Conservation (phyloP, 1,140 invertebrate species). For the Brachionus sp. region DNA sequence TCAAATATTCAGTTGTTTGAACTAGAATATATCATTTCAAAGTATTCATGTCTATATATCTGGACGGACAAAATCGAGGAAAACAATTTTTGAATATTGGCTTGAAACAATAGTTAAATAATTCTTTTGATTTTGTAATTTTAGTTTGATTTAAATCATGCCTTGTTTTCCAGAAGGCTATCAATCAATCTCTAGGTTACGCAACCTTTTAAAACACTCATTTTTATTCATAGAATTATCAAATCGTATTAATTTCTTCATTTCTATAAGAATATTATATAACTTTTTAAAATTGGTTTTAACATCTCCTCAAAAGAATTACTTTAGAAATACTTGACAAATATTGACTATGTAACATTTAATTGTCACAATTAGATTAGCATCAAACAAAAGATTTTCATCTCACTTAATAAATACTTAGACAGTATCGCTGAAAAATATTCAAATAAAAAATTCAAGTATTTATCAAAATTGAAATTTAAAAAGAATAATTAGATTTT, state of each 20-base stretch:
- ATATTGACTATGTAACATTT: not conserved
- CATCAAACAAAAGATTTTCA: not conserved
- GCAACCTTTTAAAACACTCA: not conserved
- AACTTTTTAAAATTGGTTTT: not conserved
- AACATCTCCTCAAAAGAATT: not conserved
- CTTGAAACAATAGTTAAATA: not conserved
- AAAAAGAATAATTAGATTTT: no score
- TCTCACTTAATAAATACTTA: no score
- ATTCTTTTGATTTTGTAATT: not conserved
- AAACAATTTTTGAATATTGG: not conserved
- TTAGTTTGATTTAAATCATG: not conserved
- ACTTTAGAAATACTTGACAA: not conserved
- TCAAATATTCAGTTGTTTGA: not conserved
- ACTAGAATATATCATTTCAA: not conserved
- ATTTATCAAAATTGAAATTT: no score
- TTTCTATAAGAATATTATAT: not conserved
- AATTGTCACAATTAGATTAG: not conserved
- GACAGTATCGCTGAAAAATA: no score
- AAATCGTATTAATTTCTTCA: not conserved
- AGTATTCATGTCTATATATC: not conserved
- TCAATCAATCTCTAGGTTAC: not conserved
- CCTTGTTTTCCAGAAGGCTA: not conserved
- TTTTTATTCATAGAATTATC: not conserved
- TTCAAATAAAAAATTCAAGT: no score
- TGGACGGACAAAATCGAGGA: not conserved